A percentile compares a stretch with the other conserved stretches of the same genome.
Conservation (phyloP, 2,113 vertebrate species). For the Trogon melanurus region DNA sequence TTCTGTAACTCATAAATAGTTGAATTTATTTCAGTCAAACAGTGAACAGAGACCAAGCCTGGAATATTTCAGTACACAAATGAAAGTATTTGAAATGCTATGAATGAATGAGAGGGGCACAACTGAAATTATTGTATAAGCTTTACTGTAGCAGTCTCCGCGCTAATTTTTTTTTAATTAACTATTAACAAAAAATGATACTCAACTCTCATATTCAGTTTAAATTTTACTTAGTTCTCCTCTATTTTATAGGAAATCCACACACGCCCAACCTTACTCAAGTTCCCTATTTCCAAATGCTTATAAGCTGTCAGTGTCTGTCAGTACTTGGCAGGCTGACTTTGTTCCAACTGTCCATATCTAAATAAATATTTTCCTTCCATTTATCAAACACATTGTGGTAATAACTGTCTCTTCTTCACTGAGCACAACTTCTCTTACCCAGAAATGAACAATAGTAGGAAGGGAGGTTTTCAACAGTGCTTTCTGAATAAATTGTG, state of each 20-base stretch:
- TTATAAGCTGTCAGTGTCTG: background rate
- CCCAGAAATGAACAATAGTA: background rate
- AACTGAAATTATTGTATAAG: background rate
- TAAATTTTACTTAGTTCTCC: background rate
- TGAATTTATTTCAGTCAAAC: background rate
- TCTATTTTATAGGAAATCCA: background rate
- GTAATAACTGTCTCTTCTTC: background rate
- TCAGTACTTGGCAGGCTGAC: background rate
- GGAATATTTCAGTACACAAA: background rate
- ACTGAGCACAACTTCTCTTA: background rate
- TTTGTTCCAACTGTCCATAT: background rate
- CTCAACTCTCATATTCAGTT: background rate
- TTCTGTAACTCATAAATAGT: background rate
- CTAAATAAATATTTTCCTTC: slow-evolving; percentile 9
- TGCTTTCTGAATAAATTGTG: background rate
- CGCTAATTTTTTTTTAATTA: background rate
- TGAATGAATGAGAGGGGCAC: background rate
- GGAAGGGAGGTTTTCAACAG: background rate
- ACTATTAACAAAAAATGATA: background rate
- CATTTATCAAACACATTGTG: background rate
- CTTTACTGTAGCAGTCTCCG: background rate
- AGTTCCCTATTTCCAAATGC: background rate
- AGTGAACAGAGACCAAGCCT: background rate
- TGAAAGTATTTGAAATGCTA: background rate
- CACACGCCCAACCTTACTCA: background rate